Percentiles rank a stretch among this genome's conserved stretches.
phyloP scores from a whole-genome alignment of 2,888 invertebrate genomes.

The Hylaea fasciaria region DNA sequence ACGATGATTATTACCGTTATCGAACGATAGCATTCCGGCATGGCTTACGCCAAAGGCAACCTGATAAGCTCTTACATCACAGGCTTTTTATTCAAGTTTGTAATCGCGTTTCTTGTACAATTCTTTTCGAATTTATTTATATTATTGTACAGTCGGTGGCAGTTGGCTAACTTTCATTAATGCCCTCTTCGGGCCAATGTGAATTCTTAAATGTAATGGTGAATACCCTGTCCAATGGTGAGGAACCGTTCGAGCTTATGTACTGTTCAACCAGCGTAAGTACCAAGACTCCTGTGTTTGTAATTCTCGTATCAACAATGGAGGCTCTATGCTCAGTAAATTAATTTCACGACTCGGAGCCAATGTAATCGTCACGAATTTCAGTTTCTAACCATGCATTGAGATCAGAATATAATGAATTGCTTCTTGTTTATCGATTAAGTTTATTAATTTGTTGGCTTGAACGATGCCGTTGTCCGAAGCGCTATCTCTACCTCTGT shows the following conservation, averaged over 20 bases:
- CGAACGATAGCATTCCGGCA: too few species aligned
- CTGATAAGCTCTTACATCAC: too few species aligned
- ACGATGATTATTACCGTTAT: too few species aligned
- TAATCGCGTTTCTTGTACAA: too few species aligned
- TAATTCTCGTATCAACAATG: slow-evolving; percentile 54
- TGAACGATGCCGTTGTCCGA: slow-evolving; percentile 9
- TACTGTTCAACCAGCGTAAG: not conserved
- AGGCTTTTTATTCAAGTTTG: too few species aligned
- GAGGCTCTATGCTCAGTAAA: slow-evolving; percentile 48
- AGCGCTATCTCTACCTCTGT: not conserved
- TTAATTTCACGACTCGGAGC: slow-evolving; percentile 60
- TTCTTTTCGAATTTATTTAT: too few species aligned
- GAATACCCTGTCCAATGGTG: too few species aligned
- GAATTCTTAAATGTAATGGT: too few species aligned
- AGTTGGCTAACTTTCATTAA: too few species aligned
- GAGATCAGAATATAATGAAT: slow-evolving; percentile 24
- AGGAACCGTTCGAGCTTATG: not conserved
- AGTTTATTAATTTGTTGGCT: slow-evolving; percentile 17
- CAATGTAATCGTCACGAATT: slow-evolving; percentile 46
- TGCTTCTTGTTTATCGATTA: slow-evolving; percentile 17
- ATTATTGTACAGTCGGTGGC: too few species aligned
- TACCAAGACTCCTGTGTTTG: slow-evolving; percentile 36
- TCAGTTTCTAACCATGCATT: slow-evolving; percentile 37
- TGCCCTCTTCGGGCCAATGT: too few species aligned
- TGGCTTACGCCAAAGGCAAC: too few species aligned